These are phyloP conservation scores for Eriocheir sinensis DNA, from an alignment of 1,140 invertebrate genomes.

Conservation along the genomic window DNA sequence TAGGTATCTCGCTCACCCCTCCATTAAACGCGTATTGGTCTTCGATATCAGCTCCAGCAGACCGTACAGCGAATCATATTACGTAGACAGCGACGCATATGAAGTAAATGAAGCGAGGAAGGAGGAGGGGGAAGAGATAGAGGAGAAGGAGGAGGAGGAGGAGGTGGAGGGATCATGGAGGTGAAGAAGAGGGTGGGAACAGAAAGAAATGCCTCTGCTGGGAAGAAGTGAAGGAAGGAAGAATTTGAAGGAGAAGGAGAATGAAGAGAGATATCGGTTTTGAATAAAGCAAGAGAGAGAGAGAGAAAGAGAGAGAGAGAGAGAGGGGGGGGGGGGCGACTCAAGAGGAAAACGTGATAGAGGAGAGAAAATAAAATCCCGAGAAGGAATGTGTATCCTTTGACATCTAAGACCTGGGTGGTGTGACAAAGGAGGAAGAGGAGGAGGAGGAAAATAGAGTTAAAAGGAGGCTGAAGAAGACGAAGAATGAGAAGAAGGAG, in stretches of 20 bases:
- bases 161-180: background rate
- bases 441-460: background rate
- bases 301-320: constrained; percentile 23
- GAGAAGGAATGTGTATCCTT: background rate
- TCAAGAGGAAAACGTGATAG: background rate
- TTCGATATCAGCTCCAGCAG: constrained; percentile 1
- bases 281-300: background rate
- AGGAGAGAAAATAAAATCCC: background rate
- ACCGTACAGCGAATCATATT: constrained; percentile 6
- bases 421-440: background rate
- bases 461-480: background rate
- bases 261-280: no score
- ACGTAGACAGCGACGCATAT: background rate
- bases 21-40: constrained; percentile 4
- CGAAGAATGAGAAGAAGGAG: background rate
- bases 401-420: background rate
- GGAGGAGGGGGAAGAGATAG: background rate
- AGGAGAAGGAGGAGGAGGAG: background rate
- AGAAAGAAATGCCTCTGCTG: no score
- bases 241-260: no score
- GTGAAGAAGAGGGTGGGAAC: no score
- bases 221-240: no score
- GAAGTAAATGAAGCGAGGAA: constrained; percentile 22
- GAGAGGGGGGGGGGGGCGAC: constrained; percentile 17
- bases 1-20: background rate